Evolutionary conservation across 2,797 vertebrate genomes (phyloP).

Genomic region (Borostomias antarcticus): DNA sequence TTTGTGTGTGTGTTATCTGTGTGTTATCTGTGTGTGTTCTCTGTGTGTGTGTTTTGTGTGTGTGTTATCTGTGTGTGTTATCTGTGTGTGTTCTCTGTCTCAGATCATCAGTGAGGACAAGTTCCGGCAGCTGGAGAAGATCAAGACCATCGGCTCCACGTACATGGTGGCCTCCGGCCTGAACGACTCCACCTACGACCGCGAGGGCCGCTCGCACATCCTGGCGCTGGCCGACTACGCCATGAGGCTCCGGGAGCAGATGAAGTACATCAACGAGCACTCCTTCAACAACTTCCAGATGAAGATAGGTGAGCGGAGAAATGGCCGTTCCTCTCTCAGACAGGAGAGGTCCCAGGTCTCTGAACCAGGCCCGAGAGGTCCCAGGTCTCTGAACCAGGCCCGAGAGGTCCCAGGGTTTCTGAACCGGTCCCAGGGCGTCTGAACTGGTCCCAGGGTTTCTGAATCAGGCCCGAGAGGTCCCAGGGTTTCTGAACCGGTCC

Average conservation of each 20-base stretch:
- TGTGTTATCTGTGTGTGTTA: too few species aligned
- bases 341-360: neutral
- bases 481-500: too few species aligned
- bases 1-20: too few species aligned
- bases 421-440: too few species aligned
- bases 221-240: constrained; percentile 91
- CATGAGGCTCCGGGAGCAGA: constrained; percentile 95
- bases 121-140: constrained; percentile 94
- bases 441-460: too few species aligned
- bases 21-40: too few species aligned
- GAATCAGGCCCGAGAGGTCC: too few species aligned
- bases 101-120: constrained; percentile 95
- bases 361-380: neutral
- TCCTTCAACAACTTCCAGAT: constrained; percentile 99
- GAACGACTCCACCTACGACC: constrained; percentile 94
- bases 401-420: too few species aligned
- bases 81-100: neutral
- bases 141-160: constrained; percentile 95
- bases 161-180: constrained; percentile 95
- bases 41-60: too few species aligned
- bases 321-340: neutral
- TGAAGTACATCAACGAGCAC: constrained; percentile 97
- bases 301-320: constrained; percentile 86
- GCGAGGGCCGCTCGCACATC: constrained; percentile 87
- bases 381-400: too few species aligned